Evolutionary conservation across 2,888 invertebrate species (phyloP), one percentile per base, ranked within the genome.

Genomic region (Melinopterus prodromus): DNA sequence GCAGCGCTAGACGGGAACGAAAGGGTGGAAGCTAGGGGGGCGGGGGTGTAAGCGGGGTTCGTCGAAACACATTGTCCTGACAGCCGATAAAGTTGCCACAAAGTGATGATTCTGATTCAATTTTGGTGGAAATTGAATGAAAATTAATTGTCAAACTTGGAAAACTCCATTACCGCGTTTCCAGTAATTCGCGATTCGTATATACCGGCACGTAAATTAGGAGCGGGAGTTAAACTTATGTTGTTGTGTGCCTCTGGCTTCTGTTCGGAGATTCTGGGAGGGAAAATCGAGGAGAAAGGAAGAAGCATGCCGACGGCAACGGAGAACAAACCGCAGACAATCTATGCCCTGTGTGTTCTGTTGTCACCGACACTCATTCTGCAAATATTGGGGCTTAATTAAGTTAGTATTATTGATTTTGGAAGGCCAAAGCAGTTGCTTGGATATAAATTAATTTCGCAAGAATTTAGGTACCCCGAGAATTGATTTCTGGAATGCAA

Each of bases 111-210:
- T 78, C 76, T 53, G 37, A 78, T 76, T 75, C 76, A 78, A 78
- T 78, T 78, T 69, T 16, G 35, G 75, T 70, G 16, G 78, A 53
- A 74, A 78, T 78, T 78, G 78, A 70, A 78, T 70, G 78, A 78
- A 74, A 78, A 78, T 78, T 78, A 78, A 78, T 78, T 70, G 78
- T 70, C 75, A 70, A 76, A 78, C 78, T 78, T 78, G 78, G 70
- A 70, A 78, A 78, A 78, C 78, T 78, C 75, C 75, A 78, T 78
- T 78, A 75, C 70, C 74, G 75, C 69, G 75, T 15, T 69, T 78
- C 26, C 72, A 38, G 71, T 78, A 70, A 70, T 70, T 74, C 36
- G 35, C 16, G 3, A 53, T 53, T 53, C 9, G 53, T 3, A 53
- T 53, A 53, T 12, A 53, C 12, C 53, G 53, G 12, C 53, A 36